These are phyloP conservation scores for Papilio demoleus DNA, from an alignment of 2,888 invertebrate species.

Conservation along the genomic window DNA sequence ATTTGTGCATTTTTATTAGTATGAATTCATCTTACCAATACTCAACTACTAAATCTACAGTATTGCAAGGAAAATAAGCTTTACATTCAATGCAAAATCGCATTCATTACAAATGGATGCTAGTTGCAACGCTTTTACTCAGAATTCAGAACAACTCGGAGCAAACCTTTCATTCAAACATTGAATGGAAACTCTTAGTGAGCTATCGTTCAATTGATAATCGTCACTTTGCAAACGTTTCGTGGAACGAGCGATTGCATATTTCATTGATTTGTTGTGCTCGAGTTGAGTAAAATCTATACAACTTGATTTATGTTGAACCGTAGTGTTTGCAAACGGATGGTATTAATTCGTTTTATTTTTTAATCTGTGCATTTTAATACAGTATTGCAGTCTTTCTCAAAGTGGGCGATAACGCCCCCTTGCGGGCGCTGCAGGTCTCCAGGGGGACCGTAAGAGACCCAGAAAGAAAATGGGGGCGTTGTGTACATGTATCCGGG, in stretches of 20 bases:
- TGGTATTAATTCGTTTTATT: no score
- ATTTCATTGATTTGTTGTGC: slow-evolving; percentile 1
- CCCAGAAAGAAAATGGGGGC: no score
- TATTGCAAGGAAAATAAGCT: neutral
- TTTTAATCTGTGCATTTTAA: no score
- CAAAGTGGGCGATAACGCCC: no score
- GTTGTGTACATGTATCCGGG: no score
- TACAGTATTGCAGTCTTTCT: no score
- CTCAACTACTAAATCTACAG: neutral
- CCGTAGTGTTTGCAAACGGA: no score
- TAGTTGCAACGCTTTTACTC: neutral
- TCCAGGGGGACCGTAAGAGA: no score
- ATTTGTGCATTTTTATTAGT: no score
- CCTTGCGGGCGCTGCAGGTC: no score
- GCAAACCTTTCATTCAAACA: slow-evolving; percentile 1
- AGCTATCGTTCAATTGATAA: slow-evolving; percentile 11
- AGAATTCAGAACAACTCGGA: neutral
- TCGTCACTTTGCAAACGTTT: neutral
- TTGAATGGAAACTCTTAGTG: slow-evolving; percentile 6
- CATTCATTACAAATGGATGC: slow-evolving; percentile 2
- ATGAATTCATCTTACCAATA: no score
- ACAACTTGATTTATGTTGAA: neutral
- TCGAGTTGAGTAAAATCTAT: neutral
- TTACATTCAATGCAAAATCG: neutral
- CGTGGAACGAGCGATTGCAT: neutral